These are phyloP conservation scores for Lymantria dispar DNA, from an alignment of 2,888 invertebrate species.

Conservation along the genomic window DNA sequence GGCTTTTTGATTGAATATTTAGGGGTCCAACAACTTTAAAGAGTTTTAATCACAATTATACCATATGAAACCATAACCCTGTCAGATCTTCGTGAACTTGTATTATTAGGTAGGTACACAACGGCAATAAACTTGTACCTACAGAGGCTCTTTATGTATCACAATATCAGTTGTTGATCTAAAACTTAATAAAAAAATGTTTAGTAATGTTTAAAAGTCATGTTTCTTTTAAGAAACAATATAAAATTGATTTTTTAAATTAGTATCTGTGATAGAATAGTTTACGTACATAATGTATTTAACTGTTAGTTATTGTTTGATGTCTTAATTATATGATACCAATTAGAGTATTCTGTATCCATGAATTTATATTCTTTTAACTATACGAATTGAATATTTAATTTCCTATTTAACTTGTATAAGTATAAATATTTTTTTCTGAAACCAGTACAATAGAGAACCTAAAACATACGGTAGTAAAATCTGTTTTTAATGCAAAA, in stretches of 20 bases:
- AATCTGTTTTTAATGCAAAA: not conserved
- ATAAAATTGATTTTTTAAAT: constrained; percentile 21
- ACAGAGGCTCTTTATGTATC: constrained; percentile 5
- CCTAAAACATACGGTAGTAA: no score
- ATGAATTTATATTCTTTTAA: constrained; percentile 5
- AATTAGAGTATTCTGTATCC: constrained; percentile 7
- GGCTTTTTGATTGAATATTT: constrained; percentile 77
- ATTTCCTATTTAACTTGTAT: not conserved
- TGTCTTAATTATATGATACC: not conserved
- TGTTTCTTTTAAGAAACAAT: constrained; percentile 16
- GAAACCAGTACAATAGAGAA: no score
- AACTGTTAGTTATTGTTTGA: constrained; percentile 19
- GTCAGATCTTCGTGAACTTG: constrained; percentile 21
- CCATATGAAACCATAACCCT: constrained; percentile 34
- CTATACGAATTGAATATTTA: not conserved
- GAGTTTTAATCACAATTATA: constrained; percentile 52
- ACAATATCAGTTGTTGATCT: constrained; percentile 20
- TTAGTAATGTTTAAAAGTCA: constrained; percentile 17
- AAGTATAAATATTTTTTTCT: not conserved
- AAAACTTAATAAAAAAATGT: constrained; percentile 24
- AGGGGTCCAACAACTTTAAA: constrained; percentile 76
- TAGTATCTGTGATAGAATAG: constrained; percentile 43
- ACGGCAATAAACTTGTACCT: constrained; percentile 8
- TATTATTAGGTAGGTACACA: constrained; percentile 2
- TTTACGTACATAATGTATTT: constrained; percentile 21